Percentiles rank a stretch among this genome's conserved stretches.
These are phyloP conservation scores for Latheticus oryzae DNA, from an alignment of 2,888 invertebrate species.

Conservation along the genomic window DNA sequence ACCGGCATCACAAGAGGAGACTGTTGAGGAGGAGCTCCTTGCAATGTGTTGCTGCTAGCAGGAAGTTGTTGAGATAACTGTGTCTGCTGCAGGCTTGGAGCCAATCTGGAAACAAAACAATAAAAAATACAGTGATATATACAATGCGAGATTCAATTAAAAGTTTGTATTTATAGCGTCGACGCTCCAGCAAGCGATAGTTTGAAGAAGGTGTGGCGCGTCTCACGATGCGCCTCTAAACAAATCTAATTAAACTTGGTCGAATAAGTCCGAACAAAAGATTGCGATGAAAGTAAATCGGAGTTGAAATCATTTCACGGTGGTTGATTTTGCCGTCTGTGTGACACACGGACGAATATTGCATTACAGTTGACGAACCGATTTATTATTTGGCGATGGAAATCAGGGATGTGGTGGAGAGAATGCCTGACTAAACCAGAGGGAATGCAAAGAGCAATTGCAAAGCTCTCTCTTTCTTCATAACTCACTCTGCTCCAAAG, in stretches of 20 bases:
- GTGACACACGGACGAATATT: constrained; percentile 18
- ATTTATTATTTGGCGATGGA: no score
- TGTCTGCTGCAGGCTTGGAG: constrained; percentile 67
- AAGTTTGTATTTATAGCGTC: constrained; percentile 24
- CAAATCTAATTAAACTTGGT: constrained; percentile 53
- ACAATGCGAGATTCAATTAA: constrained; percentile 27
- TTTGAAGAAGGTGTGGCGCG: constrained; percentile 21
- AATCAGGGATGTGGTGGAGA: no score
- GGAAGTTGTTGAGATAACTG: constrained; percentile 70
- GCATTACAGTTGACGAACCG: no score
- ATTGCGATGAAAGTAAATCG: constrained; percentile 56
- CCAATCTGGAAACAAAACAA: constrained; percentile 65
- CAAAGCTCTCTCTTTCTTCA: no score
- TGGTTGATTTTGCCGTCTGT: constrained; percentile 44
- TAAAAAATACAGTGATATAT: constrained; percentile 15
- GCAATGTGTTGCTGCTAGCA: constrained; percentile 73
- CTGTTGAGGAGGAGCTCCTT: constrained; percentile 77
- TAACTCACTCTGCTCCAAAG: no score
- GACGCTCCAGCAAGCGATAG: no score
- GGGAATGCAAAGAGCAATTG: no score
- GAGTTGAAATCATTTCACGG: constrained; percentile 56
- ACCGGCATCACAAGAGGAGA: constrained; percentile 89
- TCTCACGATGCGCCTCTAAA: constrained; percentile 38
- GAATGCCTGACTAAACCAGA: no score
- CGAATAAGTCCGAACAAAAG: constrained; percentile 53